Percentiles rank a stretch among this genome's conserved stretches.
Conservation (phyloP, 2,888 invertebrate species). For the Eurois occulta region DNA sequence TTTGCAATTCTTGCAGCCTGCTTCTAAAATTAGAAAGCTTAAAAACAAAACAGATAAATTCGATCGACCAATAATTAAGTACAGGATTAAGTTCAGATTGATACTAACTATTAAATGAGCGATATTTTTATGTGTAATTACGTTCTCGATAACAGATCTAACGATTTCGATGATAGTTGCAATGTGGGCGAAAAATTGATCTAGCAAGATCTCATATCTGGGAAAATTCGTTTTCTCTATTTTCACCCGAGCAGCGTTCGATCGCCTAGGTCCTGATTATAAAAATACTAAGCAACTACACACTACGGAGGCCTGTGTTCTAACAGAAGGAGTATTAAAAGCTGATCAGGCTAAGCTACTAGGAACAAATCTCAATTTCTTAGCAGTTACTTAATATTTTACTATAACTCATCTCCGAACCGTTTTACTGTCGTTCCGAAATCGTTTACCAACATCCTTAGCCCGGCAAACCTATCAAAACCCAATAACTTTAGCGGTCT, state of each 20-base stretch:
- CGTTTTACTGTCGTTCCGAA: constrained; percentile 66
- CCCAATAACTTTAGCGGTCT: constrained; percentile 70
- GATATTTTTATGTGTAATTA: neutral
- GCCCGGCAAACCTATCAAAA: constrained; percentile 72
- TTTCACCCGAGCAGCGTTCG: too few relatives aligned
- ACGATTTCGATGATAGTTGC: neutral
- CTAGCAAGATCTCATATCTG: neutral
- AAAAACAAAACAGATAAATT: neutral
- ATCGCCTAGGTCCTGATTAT: neutral
- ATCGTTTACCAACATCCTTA: constrained; percentile 63
- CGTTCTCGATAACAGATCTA: neutral
- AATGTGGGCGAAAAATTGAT: neutral
- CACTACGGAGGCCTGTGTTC: neutral
- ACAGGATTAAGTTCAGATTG: neutral
- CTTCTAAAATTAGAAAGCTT: neutral
- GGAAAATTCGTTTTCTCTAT: neutral
- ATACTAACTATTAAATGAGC: neutral
- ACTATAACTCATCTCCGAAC: constrained; percentile 36
- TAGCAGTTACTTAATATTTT: constrained; percentile 22
- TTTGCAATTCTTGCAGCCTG: too few relatives aligned
- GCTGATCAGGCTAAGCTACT: neutral
- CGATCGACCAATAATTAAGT: neutral
- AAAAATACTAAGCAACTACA: neutral
- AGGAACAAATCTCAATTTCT: neutral
- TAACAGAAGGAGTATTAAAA: neutral